Base-by-base conservation (phyloP, 2,797 vertebrate genomes). In the Pagetopsis macropterus region DNA sequence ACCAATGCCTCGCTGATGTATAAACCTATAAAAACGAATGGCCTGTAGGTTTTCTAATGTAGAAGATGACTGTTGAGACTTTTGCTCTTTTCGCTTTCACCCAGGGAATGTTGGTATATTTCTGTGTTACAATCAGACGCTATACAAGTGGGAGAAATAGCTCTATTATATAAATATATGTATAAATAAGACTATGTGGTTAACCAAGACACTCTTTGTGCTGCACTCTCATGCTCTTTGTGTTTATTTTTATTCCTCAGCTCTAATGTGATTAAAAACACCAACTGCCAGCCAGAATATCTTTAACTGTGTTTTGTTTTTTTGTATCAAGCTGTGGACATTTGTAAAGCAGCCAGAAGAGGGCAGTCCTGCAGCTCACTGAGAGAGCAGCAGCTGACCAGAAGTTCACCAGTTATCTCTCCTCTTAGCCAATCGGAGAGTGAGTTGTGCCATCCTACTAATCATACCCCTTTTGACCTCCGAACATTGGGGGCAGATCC, bases 221-320 rank as follows among this genome's bases (percentile, higher is more conserved):
- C 72, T 86, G 82, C 88, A 83, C 84, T 86, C 82, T 89, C 82
- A 76, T 88, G 82, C 86, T 91, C 72, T 88, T 83, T 84, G 76
- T 91, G 84, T 85, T 88, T 84, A 86, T 89, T 92, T 92, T 88
- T 90, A 90, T 87, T 89, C 81, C 54, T 91, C 78, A 76, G 80
- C 88, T 93, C 90, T 89, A 91, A 92, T 89, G 86, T 90, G 86
- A 93, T 93, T 93, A 91, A 93, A 91, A 79, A 84, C 65, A 84
- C 76, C 79, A 85, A 82, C 83, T 75, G 74, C 82, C 72, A 79
- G 72, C 40, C 41, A 48, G 19, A 37, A 43, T 81, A 45, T 77
- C 19, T 77, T 64, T 57, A 45, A 66, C 16, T 60, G 33, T 63
- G 43, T 62, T 5, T 17, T 2, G 67, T 21, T 69, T 9, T 44